Evolutionary conservation across 2,113 vertebrate genomes (phyloP), one percentile per base, ranked within the genome.

Genomic region (Dasyornis broadbenti): DNA sequence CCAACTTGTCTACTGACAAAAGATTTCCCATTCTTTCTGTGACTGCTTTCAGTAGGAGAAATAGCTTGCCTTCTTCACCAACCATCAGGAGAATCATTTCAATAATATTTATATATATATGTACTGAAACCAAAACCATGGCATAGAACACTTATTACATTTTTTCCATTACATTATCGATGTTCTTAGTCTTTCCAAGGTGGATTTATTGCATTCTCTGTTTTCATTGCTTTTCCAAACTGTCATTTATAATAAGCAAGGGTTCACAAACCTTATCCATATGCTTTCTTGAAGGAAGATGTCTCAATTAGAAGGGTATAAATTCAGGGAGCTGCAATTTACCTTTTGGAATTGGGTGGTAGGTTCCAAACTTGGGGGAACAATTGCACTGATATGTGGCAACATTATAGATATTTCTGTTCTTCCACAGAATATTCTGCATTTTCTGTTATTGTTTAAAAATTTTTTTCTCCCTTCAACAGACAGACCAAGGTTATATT

Each of bases 1-100:
- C 26, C 0, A 0, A 17, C 73, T 20, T 3, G 0, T 14, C 53
- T 2, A 1, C 44, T 66, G 75, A 76, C 37, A 65, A 59, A 17
- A 16, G 61, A 45, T 57, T 45, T 9, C 9, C 50, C 65, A 54
- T 31, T 50, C 63, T 85, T 73, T 37, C 65, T 9, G 0, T 65
- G 26, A 39, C 18, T 49, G 33, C 39, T 86, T 92, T 53, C 78
- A 72, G 33, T 26, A 15, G 49, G 61, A 64, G 71, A 49, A 85
- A 82, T 37, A 37, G 60, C 65, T 64, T 37, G 26, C 5, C 53
- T 92, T 54, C 42, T 79, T 92, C 65, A 69, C 35, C 80, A 95
- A 53, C 27, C 19, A 54, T 35, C 54, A 76, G 35, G 18, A 92
- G 19, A 87, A 80, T 28, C 20, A 59, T 70, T 77, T 78, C 54